A percentile compares a stretch with the other conserved stretches of the same genome.
Evolutionary conservation across 2,113 vertebrate species (phyloP).

Genomic region (Ploceus nigricollis): DNA sequence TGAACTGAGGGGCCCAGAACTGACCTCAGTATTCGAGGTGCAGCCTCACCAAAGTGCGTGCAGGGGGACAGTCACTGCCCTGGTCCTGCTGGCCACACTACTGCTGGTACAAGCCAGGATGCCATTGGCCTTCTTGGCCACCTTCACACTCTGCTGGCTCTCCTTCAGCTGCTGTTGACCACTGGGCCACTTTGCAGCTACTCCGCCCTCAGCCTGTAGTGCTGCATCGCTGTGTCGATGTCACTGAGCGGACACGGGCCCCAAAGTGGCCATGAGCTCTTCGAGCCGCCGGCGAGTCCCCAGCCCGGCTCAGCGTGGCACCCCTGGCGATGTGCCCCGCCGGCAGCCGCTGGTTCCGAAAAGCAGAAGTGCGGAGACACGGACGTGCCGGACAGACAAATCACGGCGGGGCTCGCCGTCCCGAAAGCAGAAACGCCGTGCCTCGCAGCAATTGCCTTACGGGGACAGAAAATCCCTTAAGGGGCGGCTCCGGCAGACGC

Average conservation of each 20-base stretch:
- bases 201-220: too few species aligned
- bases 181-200: not conserved
- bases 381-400: not conserved
- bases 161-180: not conserved
- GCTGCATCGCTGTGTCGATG: not conserved
- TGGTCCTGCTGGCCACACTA: not conserved
- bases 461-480: not conserved
- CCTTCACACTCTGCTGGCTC: not conserved
- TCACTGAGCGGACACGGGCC: not conserved
- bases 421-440: not conserved
- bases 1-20: not conserved
- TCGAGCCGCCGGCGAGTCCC: not conserved
- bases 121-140: too few species aligned
- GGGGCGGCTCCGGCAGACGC: not conserved
- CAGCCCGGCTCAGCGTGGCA: too few species aligned
- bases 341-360: not conserved
- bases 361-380: not conserved
- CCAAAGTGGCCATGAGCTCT: not conserved
- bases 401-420: too few species aligned
- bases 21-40: not conserved
- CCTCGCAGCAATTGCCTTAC: not conserved
- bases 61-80: not conserved
- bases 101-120: too few species aligned
- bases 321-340: too few species aligned
- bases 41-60: not conserved